phyloP scores from a whole-genome alignment of 1,140 invertebrate genomes.

The Galendromus occidentalis region DNA sequence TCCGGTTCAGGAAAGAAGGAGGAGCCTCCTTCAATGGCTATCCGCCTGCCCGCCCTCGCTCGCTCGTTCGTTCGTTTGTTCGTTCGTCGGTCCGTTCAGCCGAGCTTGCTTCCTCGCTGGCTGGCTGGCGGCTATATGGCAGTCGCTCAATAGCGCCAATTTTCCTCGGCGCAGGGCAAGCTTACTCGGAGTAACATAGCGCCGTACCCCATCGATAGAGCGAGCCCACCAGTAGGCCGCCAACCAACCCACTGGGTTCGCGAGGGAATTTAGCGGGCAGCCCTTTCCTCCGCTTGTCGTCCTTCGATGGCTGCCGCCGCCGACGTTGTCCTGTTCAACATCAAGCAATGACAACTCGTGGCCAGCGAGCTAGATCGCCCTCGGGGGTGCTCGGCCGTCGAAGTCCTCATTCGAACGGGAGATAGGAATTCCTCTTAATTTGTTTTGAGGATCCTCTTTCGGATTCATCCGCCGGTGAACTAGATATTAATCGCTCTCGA shows the following conservation, averaged over 20 bases:
- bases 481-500: no score
- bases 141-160: slow-evolving; percentile 9
- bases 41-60: not conserved
- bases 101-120: not conserved
- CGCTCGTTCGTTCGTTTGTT: not conserved
- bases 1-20: not conserved
- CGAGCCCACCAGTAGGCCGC: not conserved
- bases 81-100: no score
- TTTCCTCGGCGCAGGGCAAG: not conserved
- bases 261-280: not conserved
- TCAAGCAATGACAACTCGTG: not conserved
- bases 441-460: no score
- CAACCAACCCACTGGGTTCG: not conserved
- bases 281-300: slow-evolving; percentile 3
- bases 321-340: not conserved
- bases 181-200: not conserved
- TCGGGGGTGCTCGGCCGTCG: no score
- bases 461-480: no score
- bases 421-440: no score
- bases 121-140: not conserved
- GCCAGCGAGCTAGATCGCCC: no score
- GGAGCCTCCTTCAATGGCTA: no score
- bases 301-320: slow-evolving; percentile 4
- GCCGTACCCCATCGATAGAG: not conserved
- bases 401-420: no score